Conservation (phyloP, 92 coral and sea anemone genomes). For the Parazoanthus swiftii region DNA sequence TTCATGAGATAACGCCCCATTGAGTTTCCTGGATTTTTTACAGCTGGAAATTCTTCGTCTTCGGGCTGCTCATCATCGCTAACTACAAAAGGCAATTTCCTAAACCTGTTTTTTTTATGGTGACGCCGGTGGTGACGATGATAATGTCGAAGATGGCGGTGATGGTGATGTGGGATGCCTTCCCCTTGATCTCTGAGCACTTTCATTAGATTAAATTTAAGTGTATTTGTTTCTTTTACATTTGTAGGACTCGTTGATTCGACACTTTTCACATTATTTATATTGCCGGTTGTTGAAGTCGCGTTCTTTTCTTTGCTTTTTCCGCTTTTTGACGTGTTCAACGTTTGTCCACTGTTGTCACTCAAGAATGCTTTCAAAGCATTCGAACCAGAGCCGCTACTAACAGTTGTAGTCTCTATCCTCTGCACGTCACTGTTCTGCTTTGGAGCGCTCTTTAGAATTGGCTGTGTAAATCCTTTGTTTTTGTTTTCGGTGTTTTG, state of each 20-base stretch:
- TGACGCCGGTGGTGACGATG: conserved; percentile 16
- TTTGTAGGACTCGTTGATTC: not conserved
- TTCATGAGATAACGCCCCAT: not conserved
- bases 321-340: not conserved
- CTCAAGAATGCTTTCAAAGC: not conserved
- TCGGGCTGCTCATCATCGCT: not conserved
- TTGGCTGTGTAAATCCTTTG: not conserved
- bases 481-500: not conserved
- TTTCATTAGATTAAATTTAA: conserved; percentile 11
- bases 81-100: conserved; percentile 13
- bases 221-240: not conserved
- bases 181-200: conserved; percentile 22
- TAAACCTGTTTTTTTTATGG: conserved; percentile 11
- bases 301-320: not conserved
- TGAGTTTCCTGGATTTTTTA: not conserved
- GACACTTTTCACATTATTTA: not conserved
- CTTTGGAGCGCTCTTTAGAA: not conserved
- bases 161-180: not conserved
- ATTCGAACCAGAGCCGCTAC: not conserved
- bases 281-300: not conserved
- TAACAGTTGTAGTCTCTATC: not conserved
- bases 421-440: conserved; percentile 6
- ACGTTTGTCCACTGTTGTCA: not conserved
- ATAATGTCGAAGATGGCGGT: conserved; percentile 2
- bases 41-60: not conserved